These are phyloP conservation scores for Drosophila lacicola DNA, from an alignment of 2,888 invertebrate species.

Conservation along the genomic window DNA sequence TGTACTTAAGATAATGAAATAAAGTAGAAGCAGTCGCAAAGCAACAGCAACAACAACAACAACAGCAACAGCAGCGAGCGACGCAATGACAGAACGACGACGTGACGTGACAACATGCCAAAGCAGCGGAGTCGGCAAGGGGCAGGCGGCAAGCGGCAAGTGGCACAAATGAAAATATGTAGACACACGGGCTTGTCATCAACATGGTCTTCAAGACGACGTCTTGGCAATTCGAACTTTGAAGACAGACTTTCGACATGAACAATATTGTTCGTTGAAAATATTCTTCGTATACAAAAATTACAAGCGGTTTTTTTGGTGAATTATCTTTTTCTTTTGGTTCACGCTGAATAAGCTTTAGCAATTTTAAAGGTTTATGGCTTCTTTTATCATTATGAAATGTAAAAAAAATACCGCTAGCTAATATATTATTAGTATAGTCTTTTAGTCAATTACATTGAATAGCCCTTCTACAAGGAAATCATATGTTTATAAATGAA, in stretches of 20 bases:
- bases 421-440: too few species aligned
- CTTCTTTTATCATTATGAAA: neutral
- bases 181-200: slow-evolving; percentile 54
- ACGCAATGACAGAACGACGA: slow-evolving; percentile 31
- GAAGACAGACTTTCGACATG: slow-evolving; percentile 34
- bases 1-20: slow-evolving; percentile 80
- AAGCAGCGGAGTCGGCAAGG: slow-evolving; percentile 8
- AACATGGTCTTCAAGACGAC: slow-evolving; percentile 14
- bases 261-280: slow-evolving; percentile 12
- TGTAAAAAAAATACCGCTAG: too few species aligned
- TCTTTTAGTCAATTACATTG: too few species aligned
- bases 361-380: too few species aligned
- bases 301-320: neutral
- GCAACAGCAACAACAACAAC: too few species aligned
- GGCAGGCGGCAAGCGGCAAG: slow-evolving; percentile 31
- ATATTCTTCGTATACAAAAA: slow-evolving; percentile 2
- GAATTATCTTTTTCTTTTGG: neutral
- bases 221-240: slow-evolving; percentile 35
- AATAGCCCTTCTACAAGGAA: too few species aligned
- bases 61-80: slow-evolving; percentile 1
- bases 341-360: neutral
- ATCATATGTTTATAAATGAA: too few species aligned
- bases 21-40: slow-evolving; percentile 30
- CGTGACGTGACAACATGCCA: slow-evolving; percentile 33
- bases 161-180: slow-evolving; percentile 40